A percentile compares a stretch with the other conserved stretches of the same genome.
phyloP scores from a whole-genome alignment of 2,113 vertebrate genomes.

The Dipodomys stephensi region DNA sequence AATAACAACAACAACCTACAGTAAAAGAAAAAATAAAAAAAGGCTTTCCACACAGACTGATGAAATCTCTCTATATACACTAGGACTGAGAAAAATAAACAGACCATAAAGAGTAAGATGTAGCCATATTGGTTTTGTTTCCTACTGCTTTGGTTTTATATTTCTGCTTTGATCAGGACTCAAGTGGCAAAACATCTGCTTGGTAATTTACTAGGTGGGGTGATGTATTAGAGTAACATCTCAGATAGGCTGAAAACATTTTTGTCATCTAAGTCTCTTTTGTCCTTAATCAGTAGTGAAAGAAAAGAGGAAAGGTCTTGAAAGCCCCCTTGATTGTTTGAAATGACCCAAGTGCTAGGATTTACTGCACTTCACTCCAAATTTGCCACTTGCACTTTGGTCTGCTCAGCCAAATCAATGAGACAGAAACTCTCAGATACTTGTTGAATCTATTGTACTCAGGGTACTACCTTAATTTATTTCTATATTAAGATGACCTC shows the following conservation, averaged over 20 bases:
- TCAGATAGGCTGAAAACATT: neutral
- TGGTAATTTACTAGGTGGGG: conserved; percentile 1
- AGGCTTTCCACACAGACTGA: neutral
- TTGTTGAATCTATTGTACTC: neutral
- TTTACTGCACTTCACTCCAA: neutral
- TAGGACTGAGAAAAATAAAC: neutral
- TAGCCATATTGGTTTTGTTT: neutral
- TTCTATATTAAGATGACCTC: neutral
- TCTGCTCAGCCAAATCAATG: neutral
- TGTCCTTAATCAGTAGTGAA: neutral
- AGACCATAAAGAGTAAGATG: neutral
- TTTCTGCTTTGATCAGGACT: neutral
- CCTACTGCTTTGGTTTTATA: neutral
- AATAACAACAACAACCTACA: no score
- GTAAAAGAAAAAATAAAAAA: neutral
- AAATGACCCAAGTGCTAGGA: conserved; percentile 14
- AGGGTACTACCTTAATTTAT: neutral
- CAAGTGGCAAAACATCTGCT: neutral
- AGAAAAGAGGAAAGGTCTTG: neutral
- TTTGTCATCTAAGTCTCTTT: neutral
- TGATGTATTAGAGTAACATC: neutral
- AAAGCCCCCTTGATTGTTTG: neutral
- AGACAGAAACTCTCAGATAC: neutral
- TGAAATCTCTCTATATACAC: neutral
- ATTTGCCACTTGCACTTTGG: neutral